A percentile compares a stretch with the other conserved stretches of the same genome.
Evolutionary conservation across 2,797 vertebrate genomes (phyloP).

Genomic region (Danio choprae): DNA sequence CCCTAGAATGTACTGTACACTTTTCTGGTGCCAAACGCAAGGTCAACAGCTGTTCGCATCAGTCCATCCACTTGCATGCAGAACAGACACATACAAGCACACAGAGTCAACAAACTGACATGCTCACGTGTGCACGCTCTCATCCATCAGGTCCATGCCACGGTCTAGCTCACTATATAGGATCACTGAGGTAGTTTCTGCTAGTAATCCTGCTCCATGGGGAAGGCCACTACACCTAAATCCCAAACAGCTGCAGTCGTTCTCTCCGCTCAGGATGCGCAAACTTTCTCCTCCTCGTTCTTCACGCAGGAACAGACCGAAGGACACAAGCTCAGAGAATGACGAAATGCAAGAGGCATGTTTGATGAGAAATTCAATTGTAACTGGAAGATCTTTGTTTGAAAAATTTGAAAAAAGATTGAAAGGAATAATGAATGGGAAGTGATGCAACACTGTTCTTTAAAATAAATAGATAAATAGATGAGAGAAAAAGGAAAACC

Average conservation of each 20-base stretch:
- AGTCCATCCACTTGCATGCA: constrained; percentile 36
- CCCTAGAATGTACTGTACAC: not conserved
- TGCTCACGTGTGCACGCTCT: not conserved
- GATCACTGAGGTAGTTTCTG: constrained; percentile 38
- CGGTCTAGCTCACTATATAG: constrained; percentile 27
- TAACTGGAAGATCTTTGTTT: not conserved
- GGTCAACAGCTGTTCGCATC: constrained; percentile 55
- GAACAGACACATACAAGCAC: constrained; percentile 34
- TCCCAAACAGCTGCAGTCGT: constrained; percentile 57
- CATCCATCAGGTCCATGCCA: constrained; percentile 40
- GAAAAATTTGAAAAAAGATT: not conserved
- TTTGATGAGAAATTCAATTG: not conserved
- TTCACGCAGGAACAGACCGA: constrained; percentile 15
- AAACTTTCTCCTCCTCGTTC: not conserved
- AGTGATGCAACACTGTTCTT: constrained; percentile 9
- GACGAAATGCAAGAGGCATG: constrained; percentile 28
- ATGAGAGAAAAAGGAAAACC: not conserved
- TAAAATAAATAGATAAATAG: constrained; percentile 4
- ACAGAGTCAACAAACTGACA: constrained; percentile 34
- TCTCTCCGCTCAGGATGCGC: constrained; percentile 28
- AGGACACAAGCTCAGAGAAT: constrained; percentile 8
- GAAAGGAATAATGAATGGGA: not conserved
- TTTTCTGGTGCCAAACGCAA: not conserved
- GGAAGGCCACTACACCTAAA: constrained; percentile 46
- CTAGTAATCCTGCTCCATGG: constrained; percentile 42